Evolutionary conservation across 2,888 invertebrate species (phyloP).

Genomic region (Thysanoteuthis rhombus): DNA sequence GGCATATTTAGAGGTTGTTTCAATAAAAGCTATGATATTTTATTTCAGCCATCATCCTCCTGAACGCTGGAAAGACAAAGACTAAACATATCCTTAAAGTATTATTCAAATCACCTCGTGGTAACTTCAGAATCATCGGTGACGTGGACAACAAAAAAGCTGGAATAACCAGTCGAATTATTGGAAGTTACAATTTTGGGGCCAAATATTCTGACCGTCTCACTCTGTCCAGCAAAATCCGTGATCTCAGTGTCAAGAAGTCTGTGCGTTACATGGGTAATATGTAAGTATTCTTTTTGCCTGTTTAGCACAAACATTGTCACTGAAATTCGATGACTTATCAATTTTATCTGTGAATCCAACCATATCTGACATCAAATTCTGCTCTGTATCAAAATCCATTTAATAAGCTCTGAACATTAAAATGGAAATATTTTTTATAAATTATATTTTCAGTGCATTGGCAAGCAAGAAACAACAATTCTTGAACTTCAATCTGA

Average conservation of each 20-base stretch:
- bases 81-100: neutral
- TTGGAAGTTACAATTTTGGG: slow-evolving; percentile 29
- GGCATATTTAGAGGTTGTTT: too few relatives aligned
- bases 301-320: neutral
- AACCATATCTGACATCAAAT: neutral
- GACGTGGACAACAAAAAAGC: neutral
- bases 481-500: neutral
- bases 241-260: slow-evolving; percentile 37
- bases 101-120: slow-evolving; percentile 21
- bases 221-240: slow-evolving; percentile 37
- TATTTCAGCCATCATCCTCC: neutral
- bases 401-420: neutral
- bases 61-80: neutral
- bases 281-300: slow-evolving; percentile 36
- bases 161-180: slow-evolving; percentile 26
- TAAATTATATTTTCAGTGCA: neutral
- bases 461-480: neutral
- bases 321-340: neutral
- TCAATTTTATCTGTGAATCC: neutral
- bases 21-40: neutral
- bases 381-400: neutral
- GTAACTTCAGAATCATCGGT: neutral
- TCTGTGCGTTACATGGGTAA: slow-evolving; percentile 37
- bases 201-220: slow-evolving; percentile 33
- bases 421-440: neutral